Percentiles rank a stretch among this genome's conserved stretches.
Evolutionary conservation across 2,113 vertebrate species (phyloP).

Genomic region (Tyto alba): DNA sequence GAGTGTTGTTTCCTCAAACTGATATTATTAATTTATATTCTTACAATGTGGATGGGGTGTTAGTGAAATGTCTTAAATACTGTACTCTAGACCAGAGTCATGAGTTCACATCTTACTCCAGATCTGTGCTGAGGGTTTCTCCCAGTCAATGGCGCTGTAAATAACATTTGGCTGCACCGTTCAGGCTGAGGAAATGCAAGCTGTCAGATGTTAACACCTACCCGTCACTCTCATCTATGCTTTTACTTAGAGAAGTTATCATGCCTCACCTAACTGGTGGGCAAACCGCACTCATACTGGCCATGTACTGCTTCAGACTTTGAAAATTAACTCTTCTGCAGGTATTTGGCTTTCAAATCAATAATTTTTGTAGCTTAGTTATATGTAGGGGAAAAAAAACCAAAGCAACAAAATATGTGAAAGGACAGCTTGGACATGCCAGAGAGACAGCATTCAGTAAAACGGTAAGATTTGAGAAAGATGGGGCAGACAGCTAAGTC

Average conservation of each 20-base stretch:
- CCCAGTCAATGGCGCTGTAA: neutral
- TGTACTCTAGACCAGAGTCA: neutral
- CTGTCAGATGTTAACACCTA: neutral
- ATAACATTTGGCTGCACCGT: neutral
- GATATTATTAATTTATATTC: neutral
- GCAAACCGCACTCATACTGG: neutral
- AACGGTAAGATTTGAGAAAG: neutral
- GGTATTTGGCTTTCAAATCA: neutral
- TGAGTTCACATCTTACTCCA: neutral
- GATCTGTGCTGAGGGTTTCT: neutral
- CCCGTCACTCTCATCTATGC: fast-evolving
- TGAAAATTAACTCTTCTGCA: neutral
- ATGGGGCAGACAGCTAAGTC: neutral
- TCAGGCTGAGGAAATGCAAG: neutral
- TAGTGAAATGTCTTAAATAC: neutral
- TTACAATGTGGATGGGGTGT: neutral
- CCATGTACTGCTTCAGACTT: neutral
- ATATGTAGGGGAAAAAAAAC: fast-evolving
- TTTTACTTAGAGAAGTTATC: neutral
- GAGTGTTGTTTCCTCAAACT: neutral
- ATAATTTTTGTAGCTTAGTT: neutral
- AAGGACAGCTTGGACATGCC: neutral
- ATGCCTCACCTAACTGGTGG: neutral
- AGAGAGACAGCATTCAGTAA: neutral
- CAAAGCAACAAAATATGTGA: neutral